A percentile compares a stretch with the other conserved stretches of the same genome.
Evolutionary conservation across 1,140 invertebrate species (phyloP).

Genomic region (Caenorhabditis tropicalis): DNA sequence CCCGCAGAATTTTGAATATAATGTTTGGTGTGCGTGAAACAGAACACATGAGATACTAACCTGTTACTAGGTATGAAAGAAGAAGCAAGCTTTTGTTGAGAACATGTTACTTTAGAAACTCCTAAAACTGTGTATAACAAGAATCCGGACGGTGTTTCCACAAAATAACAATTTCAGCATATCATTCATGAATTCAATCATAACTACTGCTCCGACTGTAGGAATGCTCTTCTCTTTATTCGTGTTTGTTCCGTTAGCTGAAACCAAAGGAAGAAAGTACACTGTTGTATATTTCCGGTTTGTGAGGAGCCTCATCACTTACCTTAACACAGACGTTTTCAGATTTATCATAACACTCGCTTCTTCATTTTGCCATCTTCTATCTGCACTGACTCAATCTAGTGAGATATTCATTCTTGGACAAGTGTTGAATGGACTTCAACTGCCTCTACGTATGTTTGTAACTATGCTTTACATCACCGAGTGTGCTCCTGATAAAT

Average conservation of each 20-base stretch:
- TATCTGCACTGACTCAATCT: neutral
- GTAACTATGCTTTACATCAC: slow-evolving; percentile 4
- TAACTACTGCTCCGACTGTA: neutral
- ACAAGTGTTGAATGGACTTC: neutral
- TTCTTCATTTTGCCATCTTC: neutral
- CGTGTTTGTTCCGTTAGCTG: neutral
- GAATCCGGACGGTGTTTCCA: no score
- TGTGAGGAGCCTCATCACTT: neutral
- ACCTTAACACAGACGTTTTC: neutral
- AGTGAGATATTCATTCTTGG: neutral
- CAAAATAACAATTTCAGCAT: no score
- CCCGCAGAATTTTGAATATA: no score
- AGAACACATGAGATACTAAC: no score
- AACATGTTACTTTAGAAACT: no score
- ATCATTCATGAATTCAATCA: neutral
- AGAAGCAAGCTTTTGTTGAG: no score
- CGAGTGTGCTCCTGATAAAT: slow-evolving; percentile 23
- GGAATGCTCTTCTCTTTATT: neutral
- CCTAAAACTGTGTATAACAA: no score
- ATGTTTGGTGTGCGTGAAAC: no score
- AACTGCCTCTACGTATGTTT: neutral
- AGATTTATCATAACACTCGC: neutral
- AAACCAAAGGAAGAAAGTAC: slow-evolving; percentile 22
- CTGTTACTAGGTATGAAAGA: no score
- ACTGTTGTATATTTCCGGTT: neutral